phyloP scores from a whole-genome alignment of 2,797 vertebrate species.

The Crypturellus tataupa region DNA sequence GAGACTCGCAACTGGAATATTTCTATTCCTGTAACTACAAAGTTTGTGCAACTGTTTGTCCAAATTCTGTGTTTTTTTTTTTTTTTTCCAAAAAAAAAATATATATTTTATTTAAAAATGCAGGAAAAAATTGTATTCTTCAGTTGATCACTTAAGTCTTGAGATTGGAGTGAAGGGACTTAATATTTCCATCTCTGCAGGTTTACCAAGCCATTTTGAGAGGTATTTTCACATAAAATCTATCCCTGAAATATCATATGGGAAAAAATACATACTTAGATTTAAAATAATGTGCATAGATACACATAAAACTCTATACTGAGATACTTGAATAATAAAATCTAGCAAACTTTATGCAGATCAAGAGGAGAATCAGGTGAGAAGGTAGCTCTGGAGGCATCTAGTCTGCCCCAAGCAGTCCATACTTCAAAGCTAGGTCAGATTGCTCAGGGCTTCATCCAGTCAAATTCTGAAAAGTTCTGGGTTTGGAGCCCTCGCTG shows the following conservation, averaged over 20 bases:
- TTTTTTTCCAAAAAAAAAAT: no score
- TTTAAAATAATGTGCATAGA: neutral
- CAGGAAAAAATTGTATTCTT: neutral
- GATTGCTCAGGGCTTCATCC: neutral
- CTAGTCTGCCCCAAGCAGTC: neutral
- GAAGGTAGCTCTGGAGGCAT: neutral
- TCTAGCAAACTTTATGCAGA: neutral
- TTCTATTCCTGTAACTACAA: neutral
- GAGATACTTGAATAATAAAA: neutral
- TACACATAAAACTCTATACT: neutral
- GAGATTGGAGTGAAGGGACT: neutral
- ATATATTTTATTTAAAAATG: neutral
- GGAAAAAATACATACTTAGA: neutral
- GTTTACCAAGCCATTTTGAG: neutral
- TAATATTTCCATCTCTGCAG: neutral
- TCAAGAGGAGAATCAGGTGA: neutral
- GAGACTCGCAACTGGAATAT: neutral
- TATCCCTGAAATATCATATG: neutral
- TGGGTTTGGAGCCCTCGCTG: rapidly evolving
- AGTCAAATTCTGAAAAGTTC: neutral
- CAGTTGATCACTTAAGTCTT: neutral
- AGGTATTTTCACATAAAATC: neutral
- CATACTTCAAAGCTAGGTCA: neutral
- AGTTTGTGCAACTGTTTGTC: neutral
- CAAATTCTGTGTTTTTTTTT: neutral